Evolutionary conservation across 2,888 invertebrate genomes (phyloP), one percentile per base, ranked within the genome.

Genomic region (Dynastes tityus): DNA sequence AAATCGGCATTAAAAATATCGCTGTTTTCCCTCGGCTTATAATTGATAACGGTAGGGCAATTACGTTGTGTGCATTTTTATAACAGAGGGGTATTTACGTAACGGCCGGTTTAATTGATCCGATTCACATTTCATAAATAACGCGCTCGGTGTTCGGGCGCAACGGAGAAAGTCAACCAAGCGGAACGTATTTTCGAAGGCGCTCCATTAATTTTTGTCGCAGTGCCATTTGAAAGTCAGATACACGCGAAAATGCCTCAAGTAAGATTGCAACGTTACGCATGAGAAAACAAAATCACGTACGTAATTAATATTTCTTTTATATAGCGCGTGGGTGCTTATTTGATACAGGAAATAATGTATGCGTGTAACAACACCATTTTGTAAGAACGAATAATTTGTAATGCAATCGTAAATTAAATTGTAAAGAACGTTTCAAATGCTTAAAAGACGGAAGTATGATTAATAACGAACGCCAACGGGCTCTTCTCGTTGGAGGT

Each of bases 21-120:
- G 22, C 55, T 55, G 22, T 22, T 55, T 55, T 55, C 55, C 55
- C 55, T 22, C 16, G 45, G 55, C 22, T 55, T 55, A 22, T 55
- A 55, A 55, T 55, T 55, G 55, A 55, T 55, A 55, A 55, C 55
- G n/a, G 55, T 55, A 9, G 55, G 55, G 22, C 55, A 55, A 55
- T 55, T 55, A 55, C n/a, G 55, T 55, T 55, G 55, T 22, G 55
- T 55, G 55, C 55, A 55, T 63, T 74, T 61, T 74, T 74, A 63
- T 27, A 68, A 9, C 51, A 11, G 68, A 32, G 27, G 61, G 22
- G 68, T 29, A 13, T 29, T 74, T 74, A 74, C 61, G 58, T 61
- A 74, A 74, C 29, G 73, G 61, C 61, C 73, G 61, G 61, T 74
- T 74, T 74, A 74, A 74, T 63, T 61, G 73, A 74, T 74, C 63